These are phyloP conservation scores for Fopius arisanus DNA, from an alignment of 1,140 invertebrate species.

Conservation along the genomic window DNA sequence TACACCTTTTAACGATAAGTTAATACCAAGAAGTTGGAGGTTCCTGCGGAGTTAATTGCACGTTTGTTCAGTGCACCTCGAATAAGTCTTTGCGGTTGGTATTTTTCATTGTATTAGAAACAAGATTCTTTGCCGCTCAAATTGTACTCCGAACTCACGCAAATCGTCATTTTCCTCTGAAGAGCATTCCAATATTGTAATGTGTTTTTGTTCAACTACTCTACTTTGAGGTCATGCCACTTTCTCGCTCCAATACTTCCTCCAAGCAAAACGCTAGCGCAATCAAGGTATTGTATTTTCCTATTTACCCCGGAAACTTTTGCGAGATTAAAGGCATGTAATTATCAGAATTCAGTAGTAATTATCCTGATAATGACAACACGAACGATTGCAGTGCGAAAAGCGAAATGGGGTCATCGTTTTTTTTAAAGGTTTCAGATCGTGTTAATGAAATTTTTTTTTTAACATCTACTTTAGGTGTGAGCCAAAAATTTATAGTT, in stretches of 20 bases:
- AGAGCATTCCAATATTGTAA: too few relatives aligned
- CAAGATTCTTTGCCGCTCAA: too few relatives aligned
- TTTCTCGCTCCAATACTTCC: too few relatives aligned
- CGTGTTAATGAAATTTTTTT: too few relatives aligned
- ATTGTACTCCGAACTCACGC: too few relatives aligned
- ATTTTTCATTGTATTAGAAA: background rate
- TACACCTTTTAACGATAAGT: slow-evolving; percentile 45
- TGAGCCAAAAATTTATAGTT: too few relatives aligned
- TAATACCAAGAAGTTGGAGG: slow-evolving; percentile 43
- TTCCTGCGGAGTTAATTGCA: slow-evolving; percentile 35
- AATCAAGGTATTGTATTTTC: background rate
- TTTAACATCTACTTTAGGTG: too few relatives aligned
- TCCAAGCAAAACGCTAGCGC: background rate
- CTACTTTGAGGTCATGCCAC: too few relatives aligned
- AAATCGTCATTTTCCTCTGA: too few relatives aligned
- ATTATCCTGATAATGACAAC: background rate
- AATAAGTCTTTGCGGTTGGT: background rate
- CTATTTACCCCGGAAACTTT: background rate
- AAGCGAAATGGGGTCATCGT: too few relatives aligned
- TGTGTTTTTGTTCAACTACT: too few relatives aligned
- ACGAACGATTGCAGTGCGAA: background rate
- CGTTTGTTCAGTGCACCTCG: slow-evolving; percentile 2
- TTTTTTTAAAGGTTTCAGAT: too few relatives aligned
- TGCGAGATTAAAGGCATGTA: background rate
- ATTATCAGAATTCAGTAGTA: background rate